Evolutionary conservation across 2,888 invertebrate species (phyloP).

Genomic region (Nemotelus nigrinus): DNA sequence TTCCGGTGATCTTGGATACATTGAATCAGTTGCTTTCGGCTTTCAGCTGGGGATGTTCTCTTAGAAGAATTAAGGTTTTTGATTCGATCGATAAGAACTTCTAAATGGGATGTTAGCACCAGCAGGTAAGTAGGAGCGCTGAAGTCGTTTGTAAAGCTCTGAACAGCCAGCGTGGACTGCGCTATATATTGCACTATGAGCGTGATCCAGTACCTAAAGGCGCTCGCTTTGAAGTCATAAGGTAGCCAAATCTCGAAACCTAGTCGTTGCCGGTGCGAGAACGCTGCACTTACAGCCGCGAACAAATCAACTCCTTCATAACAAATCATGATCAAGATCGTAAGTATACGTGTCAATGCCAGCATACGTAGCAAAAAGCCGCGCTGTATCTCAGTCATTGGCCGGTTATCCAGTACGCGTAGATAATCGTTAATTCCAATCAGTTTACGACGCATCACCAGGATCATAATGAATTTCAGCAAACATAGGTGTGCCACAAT

Average conservation of each 20-base stretch:
- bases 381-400: background rate
- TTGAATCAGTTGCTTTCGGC: background rate
- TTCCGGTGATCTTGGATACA: constrained; percentile 21
- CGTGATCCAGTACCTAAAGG: constrained; percentile 8
- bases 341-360: background rate
- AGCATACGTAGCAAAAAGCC: background rate
- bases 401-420: background rate
- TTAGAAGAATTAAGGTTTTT: background rate
- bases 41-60: background rate
- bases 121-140: constrained; percentile 19
- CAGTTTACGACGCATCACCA: constrained; percentile 2
- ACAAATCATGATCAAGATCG: background rate
- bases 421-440: background rate
- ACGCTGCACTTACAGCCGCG: constrained; percentile 17
- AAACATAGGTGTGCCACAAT: background rate
- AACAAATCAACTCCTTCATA: constrained; percentile 23
- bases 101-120: constrained; percentile 17
- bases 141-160: constrained; percentile 17
- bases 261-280: constrained; percentile 1
- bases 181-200: background rate
- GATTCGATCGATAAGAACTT: constrained; percentile 11
- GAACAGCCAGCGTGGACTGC: background rate
- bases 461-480: constrained; percentile 11
- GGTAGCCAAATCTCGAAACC: constrained; percentile 32
- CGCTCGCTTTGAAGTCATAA: constrained; percentile 12